Percentiles rank a stretch among this genome's conserved stretches.
These are phyloP conservation scores for Eulimnadia texana DNA, from an alignment of 1,140 invertebrate species.

Conservation along the genomic window DNA sequence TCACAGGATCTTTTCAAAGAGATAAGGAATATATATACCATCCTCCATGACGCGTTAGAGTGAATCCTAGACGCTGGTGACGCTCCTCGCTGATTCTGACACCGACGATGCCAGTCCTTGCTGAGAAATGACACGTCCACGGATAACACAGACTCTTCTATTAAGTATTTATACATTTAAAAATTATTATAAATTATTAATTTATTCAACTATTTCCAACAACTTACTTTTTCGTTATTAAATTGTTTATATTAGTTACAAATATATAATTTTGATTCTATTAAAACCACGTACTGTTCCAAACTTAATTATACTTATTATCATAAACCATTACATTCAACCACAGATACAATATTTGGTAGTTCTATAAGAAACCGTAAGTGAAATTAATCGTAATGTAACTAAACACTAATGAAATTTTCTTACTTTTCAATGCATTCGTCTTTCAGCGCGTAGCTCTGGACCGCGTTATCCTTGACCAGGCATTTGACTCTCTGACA, in stretches of 20 bases:
- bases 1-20: no score
- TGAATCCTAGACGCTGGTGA: conserved; percentile 89
- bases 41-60: conserved; percentile 79
- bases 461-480: conserved; percentile 94
- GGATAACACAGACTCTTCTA: conserved; percentile 94
- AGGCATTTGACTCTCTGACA: conserved; percentile 96
- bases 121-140: conserved; percentile 83
- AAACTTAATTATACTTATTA: no score
- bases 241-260: conserved; percentile 15
- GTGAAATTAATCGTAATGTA: not conserved
- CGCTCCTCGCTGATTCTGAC: conserved; percentile 89
- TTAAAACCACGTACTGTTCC: no score
- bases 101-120: conserved; percentile 90
- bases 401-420: not conserved
- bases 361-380: not conserved
- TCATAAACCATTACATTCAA: no score
- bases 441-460: conserved; percentile 91
- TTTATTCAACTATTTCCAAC: conserved; percentile 11
- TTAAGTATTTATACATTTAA: conserved; percentile 13
- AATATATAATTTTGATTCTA: no score
- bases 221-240: conserved; percentile 16
- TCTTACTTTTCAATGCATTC: conserved; percentile 96
- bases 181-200: no score
- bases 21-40: conserved; percentile 82
- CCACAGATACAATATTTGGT: conserved; percentile 19